These are phyloP conservation scores for Distichodus sexfasciatus DNA, from an alignment of 2,797 vertebrate genomes.

Conservation along the genomic window DNA sequence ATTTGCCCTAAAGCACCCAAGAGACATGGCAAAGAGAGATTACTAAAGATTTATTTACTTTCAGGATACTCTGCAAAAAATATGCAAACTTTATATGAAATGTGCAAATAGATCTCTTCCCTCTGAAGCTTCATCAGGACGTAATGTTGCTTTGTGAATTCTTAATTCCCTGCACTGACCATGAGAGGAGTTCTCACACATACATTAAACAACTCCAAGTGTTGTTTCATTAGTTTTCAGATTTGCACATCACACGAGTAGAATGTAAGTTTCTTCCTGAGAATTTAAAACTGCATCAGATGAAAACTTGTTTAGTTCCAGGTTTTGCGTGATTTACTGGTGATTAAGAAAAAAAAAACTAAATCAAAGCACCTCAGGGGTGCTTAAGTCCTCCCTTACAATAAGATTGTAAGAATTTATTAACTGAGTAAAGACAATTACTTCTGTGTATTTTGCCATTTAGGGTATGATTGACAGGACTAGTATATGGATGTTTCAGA, in stretches of 20 bases:
- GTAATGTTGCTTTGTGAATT: constrained; percentile 26
- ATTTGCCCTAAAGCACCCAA: constrained; percentile 24
- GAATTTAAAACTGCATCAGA: no score
- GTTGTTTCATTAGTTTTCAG: constrained; percentile 5
- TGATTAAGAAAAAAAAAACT: no score
- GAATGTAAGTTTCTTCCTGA: no score
- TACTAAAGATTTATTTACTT: constrained; percentile 64
- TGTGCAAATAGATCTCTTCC: constrained; percentile 54
- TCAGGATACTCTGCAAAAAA: constrained; percentile 56
- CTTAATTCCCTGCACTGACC: constrained; percentile 43
- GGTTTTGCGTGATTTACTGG: no score
- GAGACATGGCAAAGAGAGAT: constrained; percentile 26
- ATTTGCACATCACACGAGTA: constrained; percentile 17
- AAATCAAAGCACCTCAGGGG: no score
- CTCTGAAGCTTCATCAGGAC: constrained; percentile 17
- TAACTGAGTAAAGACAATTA: no score
- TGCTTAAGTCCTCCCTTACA: no score
- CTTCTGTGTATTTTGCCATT: no score
- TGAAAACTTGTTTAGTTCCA: no score
- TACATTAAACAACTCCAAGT: constrained; percentile 15
- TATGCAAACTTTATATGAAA: constrained; percentile 62
- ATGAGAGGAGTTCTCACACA: constrained; percentile 16
- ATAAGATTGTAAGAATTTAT: no score
- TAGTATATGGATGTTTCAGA: no score
- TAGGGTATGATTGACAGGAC: no score